phyloP scores from a whole-genome alignment of 2,113 vertebrate species.

The Pelecanoides urinatrix region DNA sequence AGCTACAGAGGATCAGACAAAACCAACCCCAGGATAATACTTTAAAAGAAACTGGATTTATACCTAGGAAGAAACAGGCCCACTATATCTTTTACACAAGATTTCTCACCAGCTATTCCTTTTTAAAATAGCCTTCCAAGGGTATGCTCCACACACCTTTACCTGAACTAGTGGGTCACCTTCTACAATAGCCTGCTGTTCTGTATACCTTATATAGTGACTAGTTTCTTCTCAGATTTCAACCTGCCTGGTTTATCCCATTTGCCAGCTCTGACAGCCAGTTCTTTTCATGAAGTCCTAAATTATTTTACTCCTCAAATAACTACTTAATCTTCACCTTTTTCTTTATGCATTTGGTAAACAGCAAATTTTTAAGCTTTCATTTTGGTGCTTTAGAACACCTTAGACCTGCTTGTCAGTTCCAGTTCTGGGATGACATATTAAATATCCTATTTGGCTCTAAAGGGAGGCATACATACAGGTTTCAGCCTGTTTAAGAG shows the following conservation, averaged over 20 bases:
- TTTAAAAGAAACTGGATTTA: background rate
- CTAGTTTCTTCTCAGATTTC: background rate
- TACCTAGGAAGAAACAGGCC: background rate
- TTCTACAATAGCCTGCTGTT: background rate
- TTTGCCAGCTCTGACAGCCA: background rate
- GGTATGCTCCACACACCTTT: background rate
- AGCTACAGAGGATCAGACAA: background rate
- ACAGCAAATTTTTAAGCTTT: background rate
- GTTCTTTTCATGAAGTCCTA: background rate
- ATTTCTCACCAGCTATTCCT: background rate
- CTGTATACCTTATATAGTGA: background rate
- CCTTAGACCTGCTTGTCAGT: background rate
- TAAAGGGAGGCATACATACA: background rate
- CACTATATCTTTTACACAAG: background rate
- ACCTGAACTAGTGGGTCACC: background rate
- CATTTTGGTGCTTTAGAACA: background rate
- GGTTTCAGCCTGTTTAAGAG: background rate
- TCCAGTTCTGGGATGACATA: background rate
- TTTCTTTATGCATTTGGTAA: background rate
- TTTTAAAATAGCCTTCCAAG: background rate
- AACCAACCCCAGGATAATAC: background rate
- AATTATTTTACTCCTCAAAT: background rate
- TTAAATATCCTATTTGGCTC: background rate
- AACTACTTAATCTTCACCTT: background rate
- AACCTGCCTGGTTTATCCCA: background rate